Evolutionary conservation across 2,113 vertebrate genomes (phyloP).

Genomic region (Vireo altiloquus): DNA sequence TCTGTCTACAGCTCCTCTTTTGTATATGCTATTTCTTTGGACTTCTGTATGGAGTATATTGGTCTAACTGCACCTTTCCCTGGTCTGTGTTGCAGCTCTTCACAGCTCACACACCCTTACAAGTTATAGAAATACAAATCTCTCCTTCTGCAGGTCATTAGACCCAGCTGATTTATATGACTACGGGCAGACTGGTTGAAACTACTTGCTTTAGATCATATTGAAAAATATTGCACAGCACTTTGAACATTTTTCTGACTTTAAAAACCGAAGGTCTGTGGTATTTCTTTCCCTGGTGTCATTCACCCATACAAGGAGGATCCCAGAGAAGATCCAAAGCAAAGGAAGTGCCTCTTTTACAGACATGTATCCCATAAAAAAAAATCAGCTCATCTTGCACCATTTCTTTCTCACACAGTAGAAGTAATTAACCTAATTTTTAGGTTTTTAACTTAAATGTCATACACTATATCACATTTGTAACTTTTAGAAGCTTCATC

Average conservation of each 20-base stretch:
- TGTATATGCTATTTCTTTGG: background rate
- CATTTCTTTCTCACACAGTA: background rate
- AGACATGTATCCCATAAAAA: background rate
- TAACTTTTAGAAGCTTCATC: constrained; percentile 22
- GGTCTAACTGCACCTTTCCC: background rate
- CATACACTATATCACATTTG: background rate
- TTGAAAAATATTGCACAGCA: background rate
- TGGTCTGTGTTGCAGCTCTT: background rate
- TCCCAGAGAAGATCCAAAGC: background rate
- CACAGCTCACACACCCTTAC: background rate
- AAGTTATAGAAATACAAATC: background rate
- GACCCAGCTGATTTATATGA: background rate
- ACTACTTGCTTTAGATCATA: background rate
- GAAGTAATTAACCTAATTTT: background rate
- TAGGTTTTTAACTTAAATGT: background rate
- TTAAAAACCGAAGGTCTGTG: background rate
- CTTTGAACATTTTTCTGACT: background rate
- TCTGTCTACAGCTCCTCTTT: background rate
- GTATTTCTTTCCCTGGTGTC: background rate
- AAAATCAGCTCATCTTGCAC: background rate
- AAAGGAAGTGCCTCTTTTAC: background rate
- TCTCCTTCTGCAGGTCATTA: background rate
- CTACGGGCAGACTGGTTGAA: background rate
- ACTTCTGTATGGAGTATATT: background rate
- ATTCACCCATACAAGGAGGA: background rate